Evolutionary conservation across 2,888 invertebrate species (phyloP).

Genomic region (Halictus quadricinctus): DNA sequence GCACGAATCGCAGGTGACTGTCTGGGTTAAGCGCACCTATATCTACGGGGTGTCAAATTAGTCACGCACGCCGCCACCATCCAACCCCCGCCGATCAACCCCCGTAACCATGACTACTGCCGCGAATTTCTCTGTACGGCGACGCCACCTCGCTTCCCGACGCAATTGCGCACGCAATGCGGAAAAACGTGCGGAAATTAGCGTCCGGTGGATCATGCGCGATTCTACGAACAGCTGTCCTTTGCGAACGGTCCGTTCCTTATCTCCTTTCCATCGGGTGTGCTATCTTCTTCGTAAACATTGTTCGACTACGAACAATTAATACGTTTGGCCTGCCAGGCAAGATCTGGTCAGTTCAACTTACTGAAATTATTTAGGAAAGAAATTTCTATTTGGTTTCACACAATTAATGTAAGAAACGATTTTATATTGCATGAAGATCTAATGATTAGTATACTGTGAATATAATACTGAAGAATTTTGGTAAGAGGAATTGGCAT

Average conservation of each 20-base stretch:
- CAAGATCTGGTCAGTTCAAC: no score
- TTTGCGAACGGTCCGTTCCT: background rate
- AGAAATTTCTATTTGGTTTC: background rate
- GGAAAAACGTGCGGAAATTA: slow-evolving; percentile 53
- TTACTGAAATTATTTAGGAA: no score
- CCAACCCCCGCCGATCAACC: slow-evolving; percentile 56
- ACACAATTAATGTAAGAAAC: background rate
- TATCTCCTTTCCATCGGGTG: background rate
- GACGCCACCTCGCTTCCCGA: slow-evolving; percentile 36
- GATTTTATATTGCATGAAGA: background rate
- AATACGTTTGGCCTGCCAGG: no score
- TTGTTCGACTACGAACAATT: background rate
- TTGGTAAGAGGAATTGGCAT: background rate
- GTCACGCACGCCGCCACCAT: slow-evolving; percentile 73
- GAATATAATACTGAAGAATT: background rate
- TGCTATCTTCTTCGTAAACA: background rate
- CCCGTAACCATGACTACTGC: slow-evolving; percentile 68
- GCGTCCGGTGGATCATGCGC: slow-evolving; percentile 7
- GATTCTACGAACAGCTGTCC: background rate
- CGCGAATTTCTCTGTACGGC: slow-evolving; percentile 65
- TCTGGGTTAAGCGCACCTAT: slow-evolving; percentile 67
- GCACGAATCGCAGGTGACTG: slow-evolving; percentile 74
- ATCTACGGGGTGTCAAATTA: slow-evolving; percentile 75
- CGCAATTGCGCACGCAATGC: slow-evolving; percentile 66
- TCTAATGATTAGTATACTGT: background rate